These are phyloP conservation scores for Loxodonta africana DNA, from an alignment of 2,113 vertebrate species.

Conservation along the genomic window DNA sequence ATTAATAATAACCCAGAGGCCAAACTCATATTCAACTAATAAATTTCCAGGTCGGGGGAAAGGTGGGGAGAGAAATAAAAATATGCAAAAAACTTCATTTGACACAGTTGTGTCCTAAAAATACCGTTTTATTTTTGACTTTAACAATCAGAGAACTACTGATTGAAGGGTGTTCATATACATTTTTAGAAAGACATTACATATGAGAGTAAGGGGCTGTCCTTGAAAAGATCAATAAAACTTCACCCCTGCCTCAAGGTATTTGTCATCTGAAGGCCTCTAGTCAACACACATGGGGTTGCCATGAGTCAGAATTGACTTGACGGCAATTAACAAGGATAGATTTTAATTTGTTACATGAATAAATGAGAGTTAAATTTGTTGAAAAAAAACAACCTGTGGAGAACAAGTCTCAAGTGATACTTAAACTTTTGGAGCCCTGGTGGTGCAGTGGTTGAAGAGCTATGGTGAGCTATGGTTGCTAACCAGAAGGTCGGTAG, in stretches of 20 bases:
- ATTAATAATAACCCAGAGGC: slow-evolving; percentile 16
- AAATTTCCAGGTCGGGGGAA: neutral
- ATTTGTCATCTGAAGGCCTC: neutral
- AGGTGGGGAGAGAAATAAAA: slow-evolving; percentile 12
- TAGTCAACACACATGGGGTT: neutral
- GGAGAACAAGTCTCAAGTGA: neutral
- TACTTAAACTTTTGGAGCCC: neutral
- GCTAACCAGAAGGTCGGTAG: too few species aligned
- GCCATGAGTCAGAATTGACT: neutral
- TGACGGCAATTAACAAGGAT: neutral
- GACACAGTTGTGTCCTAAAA: neutral
- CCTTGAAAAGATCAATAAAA: slow-evolving; percentile 4
- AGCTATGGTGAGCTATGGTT: too few species aligned
- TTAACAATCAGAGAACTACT: slow-evolving; percentile 43
- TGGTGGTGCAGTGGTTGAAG: too few species aligned
- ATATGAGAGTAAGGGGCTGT: neutral
- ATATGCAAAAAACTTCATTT: neutral
- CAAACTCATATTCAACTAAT: neutral
- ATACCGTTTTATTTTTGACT: slow-evolving; percentile 1
- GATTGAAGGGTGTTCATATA: neutral
- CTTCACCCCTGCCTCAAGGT: neutral
- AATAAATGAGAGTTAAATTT: slow-evolving; percentile 30
- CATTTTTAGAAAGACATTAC: slow-evolving; percentile 27
- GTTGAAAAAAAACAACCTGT: neutral
- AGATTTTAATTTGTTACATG: slow-evolving; percentile 8